Conservation (phyloP, 2,797 vertebrate species). For the Sebastes baramenuke region DNA sequence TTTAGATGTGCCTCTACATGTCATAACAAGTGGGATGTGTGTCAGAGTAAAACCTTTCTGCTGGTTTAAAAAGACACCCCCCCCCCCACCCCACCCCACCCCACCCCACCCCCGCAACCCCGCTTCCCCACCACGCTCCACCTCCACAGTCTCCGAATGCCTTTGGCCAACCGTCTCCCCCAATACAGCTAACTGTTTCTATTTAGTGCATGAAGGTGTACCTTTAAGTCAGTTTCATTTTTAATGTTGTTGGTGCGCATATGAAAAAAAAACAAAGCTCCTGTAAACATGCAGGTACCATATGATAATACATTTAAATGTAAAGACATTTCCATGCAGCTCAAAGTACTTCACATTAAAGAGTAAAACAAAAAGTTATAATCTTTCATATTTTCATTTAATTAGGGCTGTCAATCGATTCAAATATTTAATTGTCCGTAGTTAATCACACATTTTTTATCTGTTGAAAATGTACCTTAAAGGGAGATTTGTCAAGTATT, state of each 20-base stretch:
- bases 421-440: too few relatives aligned
- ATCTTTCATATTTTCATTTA: too few relatives aligned
- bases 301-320: background rate
- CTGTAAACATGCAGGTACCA: background rate
- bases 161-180: conserved; percentile 67
- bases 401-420: too few relatives aligned
- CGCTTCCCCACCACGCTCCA: conserved; percentile 30
- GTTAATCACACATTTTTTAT: too few relatives aligned
- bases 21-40: conserved; percentile 75
- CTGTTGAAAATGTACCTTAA: too few relatives aligned
- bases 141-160: conserved; percentile 55
- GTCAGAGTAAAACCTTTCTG: conserved; percentile 71
- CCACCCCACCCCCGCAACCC: background rate
- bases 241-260: conserved; percentile 2
- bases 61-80: conserved; percentile 30
- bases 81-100: too few relatives aligned
- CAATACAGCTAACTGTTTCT: conserved; percentile 39
- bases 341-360: background rate
- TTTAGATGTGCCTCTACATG: conserved; percentile 78
- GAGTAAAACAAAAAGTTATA: too few relatives aligned
- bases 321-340: background rate
- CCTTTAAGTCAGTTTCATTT: conserved; percentile 31
- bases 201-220: conserved; percentile 37
- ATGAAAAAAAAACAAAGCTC: background rate
- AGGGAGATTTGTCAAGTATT: too few relatives aligned